phyloP scores from a whole-genome alignment of 30 jellyfish, hydroid and myxozoan genomes.

The Calvadosia cruxmelitensis region DNA sequence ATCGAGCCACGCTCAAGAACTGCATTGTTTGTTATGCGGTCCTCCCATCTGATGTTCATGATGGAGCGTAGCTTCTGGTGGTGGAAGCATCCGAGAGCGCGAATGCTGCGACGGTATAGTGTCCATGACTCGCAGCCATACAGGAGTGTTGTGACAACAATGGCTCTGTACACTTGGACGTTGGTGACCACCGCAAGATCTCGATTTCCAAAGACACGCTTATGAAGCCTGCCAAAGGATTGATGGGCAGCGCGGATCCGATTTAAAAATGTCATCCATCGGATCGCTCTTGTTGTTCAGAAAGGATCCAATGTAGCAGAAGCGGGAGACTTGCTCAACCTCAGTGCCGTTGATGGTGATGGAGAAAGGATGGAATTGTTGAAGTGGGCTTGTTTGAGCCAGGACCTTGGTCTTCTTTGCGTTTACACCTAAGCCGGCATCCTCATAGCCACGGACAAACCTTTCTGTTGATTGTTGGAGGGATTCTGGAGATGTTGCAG shows the following conservation, averaged over 20 bases:
- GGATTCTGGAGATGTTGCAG: slow-evolving; percentile 5
- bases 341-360: no score
- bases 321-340: no score
- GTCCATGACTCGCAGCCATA: no score
- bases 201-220: slow-evolving; percentile 19
- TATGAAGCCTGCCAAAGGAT: slow-evolving; percentile 24
- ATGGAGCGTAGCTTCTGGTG: slow-evolving; percentile 8
- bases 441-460: slow-evolving; percentile 2
- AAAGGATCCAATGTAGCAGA: no score
- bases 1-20: slow-evolving; percentile 7
- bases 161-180: slow-evolving; percentile 19
- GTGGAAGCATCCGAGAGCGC: slow-evolving; percentile 5
- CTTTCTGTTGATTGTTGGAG: slow-evolving; percentile 8
- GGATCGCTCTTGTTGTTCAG: no score
- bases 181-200: slow-evolving; percentile 16
- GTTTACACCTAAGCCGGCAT: slow-evolving; percentile 7
- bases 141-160: no score
- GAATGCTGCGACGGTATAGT: slow-evolving; percentile 15
- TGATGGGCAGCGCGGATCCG: slow-evolving; percentile 30
- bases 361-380: no score
- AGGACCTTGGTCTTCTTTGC: slow-evolving; percentile 8
- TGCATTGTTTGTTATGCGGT: slow-evolving; percentile 14
- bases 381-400: neutral
- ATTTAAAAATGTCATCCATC: no score
- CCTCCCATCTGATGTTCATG: neutral